These are phyloP conservation scores for Byasa hedistus DNA, from an alignment of 2,888 invertebrate genomes.

Conservation along the genomic window DNA sequence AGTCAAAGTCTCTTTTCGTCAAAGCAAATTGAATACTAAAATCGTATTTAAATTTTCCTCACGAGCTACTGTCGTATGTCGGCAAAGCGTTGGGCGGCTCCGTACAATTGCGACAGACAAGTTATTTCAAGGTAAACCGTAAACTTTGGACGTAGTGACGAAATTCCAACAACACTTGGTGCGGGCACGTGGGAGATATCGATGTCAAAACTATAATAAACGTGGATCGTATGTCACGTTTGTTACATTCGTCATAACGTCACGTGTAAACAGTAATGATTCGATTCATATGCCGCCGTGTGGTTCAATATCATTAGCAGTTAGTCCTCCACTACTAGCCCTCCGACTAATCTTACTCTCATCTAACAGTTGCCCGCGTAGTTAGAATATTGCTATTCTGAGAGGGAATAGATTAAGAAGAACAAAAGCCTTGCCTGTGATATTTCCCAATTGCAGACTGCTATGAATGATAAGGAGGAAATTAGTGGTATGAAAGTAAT, in stretches of 20 bases:
- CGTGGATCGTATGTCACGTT: conserved; percentile 4
- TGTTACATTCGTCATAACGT: conserved; percentile 1
- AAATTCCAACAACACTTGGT: background rate
- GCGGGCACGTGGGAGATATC: conserved; percentile 2
- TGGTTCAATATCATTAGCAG: too few species aligned
- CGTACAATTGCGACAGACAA: background rate
- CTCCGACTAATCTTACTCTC: too few species aligned
- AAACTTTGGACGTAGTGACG: background rate
- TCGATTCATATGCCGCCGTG: background rate
- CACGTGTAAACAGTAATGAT: background rate
- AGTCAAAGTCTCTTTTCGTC: too few species aligned
- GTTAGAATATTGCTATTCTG: too few species aligned
- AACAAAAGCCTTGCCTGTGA: too few species aligned
- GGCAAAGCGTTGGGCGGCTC: background rate
- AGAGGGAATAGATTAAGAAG: too few species aligned
- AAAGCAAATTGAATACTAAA: too few species aligned
- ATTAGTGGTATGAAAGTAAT: too few species aligned
- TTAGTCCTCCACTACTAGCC: too few species aligned
- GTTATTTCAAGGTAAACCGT: background rate
- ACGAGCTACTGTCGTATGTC: background rate
- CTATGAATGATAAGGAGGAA: too few species aligned
- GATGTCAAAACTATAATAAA: conserved; percentile 14
- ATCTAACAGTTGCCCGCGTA: too few species aligned
- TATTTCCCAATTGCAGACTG: too few species aligned
- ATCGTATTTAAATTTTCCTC: background rate